A percentile compares a stretch with the other conserved stretches of the same genome.
phyloP scores from a whole-genome alignment of 2,113 vertebrate genomes.

The Uropsilus gracilis region DNA sequence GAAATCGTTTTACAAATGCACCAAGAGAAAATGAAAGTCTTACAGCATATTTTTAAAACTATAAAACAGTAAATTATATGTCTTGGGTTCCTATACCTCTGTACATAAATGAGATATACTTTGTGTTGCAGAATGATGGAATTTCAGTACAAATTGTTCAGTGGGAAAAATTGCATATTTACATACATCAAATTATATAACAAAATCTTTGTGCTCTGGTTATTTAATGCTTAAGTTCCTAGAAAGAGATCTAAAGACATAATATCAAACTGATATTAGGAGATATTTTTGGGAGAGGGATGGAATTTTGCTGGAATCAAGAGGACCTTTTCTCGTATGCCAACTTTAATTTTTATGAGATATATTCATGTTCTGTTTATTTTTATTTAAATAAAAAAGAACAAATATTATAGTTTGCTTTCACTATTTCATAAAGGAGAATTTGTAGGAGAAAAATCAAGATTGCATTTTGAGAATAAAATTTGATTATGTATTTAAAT shows the following conservation, averaged over 20 bases:
- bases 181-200: not conserved
- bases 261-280: not conserved
- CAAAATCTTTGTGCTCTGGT: not conserved
- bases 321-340: not conserved
- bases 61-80: not conserved
- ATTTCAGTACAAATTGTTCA: not conserved
- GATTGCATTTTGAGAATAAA: not conserved
- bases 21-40: not conserved
- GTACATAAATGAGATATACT: constrained; percentile 19
- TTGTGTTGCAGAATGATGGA: not conserved
- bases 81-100: not conserved
- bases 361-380: not conserved
- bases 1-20: not conserved
- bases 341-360: not conserved
- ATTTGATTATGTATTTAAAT: constrained; percentile 27
- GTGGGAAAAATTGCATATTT: not conserved
- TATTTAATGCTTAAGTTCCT: constrained; percentile 36
- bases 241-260: not conserved
- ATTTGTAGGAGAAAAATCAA: not conserved
- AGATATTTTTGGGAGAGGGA: not conserved
- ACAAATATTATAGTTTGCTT: not conserved
- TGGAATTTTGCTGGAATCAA: not conserved
- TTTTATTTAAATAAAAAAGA: not conserved
- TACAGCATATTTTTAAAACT: not conserved
- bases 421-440: not conserved